Percentiles rank a stretch among this genome's conserved stretches.
These are phyloP conservation scores for Parapsyche elsis DNA, from an alignment of 1,140 invertebrate species.

Conservation along the genomic window DNA sequence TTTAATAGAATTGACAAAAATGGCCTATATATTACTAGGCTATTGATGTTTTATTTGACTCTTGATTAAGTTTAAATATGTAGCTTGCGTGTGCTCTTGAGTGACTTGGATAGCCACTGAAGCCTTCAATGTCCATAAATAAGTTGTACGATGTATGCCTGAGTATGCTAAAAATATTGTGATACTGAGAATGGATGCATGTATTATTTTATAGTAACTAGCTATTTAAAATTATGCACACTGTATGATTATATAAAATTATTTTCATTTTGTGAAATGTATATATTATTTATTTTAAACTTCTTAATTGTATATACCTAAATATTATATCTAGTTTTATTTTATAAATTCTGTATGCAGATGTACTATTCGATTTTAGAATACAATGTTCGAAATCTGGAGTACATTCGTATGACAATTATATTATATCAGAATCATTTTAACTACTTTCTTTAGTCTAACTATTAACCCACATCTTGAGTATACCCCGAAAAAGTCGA, in stretches of 20 bases:
- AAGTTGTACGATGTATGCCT: slow-evolving; percentile 22
- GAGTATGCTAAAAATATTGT: slow-evolving; percentile 30
- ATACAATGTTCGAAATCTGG: no score
- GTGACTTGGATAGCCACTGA: slow-evolving; percentile 6
- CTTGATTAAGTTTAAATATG: slow-evolving; percentile 3
- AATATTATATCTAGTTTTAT: not conserved
- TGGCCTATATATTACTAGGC: not conserved
- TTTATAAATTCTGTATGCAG: not conserved
- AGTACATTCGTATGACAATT: no score
- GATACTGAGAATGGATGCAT: slow-evolving; percentile 31
- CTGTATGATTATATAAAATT: slow-evolving; percentile 22
- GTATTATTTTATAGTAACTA: slow-evolving; percentile 2
- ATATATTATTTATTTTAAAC: slow-evolving; percentile 39
- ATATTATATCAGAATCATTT: no score
- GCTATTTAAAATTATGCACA: slow-evolving; percentile 39
- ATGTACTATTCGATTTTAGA: not conserved
- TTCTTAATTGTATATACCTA: slow-evolving; percentile 18
- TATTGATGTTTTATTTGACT: not conserved
- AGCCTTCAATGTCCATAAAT: slow-evolving; percentile 32
- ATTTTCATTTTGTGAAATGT: slow-evolving; percentile 21
- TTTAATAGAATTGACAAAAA: not conserved
- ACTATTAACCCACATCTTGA: no score
- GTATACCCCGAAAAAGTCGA: no score
- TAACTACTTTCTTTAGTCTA: no score
- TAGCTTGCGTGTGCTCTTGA: slow-evolving; percentile 27